A percentile compares a stretch with the other conserved stretches of the same genome.
phyloP scores from a whole-genome alignment of 2,888 invertebrate species.

The Drymonia ruficornis region DNA sequence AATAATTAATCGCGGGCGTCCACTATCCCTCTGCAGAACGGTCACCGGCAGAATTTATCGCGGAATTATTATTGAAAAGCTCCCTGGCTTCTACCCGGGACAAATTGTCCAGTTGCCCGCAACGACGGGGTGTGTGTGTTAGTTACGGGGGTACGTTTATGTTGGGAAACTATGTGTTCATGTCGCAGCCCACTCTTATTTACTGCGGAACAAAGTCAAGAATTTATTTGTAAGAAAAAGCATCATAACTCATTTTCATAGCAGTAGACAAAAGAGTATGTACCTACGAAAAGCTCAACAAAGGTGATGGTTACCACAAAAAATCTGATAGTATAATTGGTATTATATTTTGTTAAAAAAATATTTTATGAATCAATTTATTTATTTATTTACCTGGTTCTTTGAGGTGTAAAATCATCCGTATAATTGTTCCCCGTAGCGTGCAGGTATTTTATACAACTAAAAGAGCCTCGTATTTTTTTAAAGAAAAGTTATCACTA shows the following conservation, averaged over 20 bases:
- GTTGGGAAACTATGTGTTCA: background rate
- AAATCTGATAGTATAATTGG: too few species aligned
- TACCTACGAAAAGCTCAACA: too few species aligned
- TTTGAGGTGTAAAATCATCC: too few species aligned
- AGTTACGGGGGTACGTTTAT: slow-evolving; percentile 3
- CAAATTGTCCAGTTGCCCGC: slow-evolving; percentile 63
- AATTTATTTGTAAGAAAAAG: background rate
- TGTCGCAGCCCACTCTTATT: background rate
- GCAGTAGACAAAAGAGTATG: background rate
- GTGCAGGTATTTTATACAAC: too few species aligned
- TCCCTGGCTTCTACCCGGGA: slow-evolving; percentile 49
- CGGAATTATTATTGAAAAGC: slow-evolving; percentile 74
- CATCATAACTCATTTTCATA: background rate
- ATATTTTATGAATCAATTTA: too few species aligned
- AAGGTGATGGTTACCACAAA: too few species aligned
- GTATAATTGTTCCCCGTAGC: too few species aligned
- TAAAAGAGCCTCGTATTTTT: too few species aligned
- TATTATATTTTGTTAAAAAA: too few species aligned
- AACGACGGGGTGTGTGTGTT: slow-evolving; percentile 38
- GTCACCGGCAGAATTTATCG: slow-evolving; percentile 68
- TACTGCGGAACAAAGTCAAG: background rate
- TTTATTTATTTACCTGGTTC: too few species aligned
- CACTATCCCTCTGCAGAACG: slow-evolving; percentile 51
- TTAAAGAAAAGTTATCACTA: too few species aligned
- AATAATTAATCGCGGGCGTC: slow-evolving; percentile 68